A percentile compares a stretch with the other conserved stretches of the same genome.
These are phyloP conservation scores for Acanthopagrus latus DNA, from an alignment of 2,797 vertebrate genomes.

Conservation along the genomic window DNA sequence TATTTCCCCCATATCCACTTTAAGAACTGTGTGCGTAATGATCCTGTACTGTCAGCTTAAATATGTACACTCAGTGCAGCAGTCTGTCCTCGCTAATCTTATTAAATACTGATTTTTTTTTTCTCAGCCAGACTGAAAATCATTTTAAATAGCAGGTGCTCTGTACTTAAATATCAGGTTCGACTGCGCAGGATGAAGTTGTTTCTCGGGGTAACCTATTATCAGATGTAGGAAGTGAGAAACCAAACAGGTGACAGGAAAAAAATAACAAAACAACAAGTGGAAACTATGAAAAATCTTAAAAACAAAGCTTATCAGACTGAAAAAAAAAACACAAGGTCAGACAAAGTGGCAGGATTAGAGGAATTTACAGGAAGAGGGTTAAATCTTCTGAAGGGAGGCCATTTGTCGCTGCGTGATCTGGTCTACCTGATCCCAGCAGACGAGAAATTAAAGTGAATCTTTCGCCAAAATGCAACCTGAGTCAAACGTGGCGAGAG, in stretches of 20 bases:
- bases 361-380: not conserved
- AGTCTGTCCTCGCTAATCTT: no score
- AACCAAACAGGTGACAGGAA: not conserved
- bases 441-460: constrained; percentile 9
- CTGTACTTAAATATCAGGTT: not conserved
- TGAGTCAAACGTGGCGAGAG: no score
- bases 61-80: not conserved
- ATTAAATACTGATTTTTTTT: no score
- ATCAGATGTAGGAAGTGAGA: not conserved
- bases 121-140: not conserved
- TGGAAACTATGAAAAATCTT: no score
- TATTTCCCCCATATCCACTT: not conserved
- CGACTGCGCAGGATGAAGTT: not conserved
- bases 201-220: not conserved
- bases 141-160: not conserved
- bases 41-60: not conserved
- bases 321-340: not conserved
- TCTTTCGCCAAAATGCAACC: no score
- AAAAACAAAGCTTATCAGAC: not conserved
- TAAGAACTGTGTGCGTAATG: not conserved
- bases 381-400: not conserved
- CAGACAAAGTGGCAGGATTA: not conserved
- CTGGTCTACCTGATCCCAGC: constrained; percentile 5
- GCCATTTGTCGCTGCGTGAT: constrained; percentile 18
- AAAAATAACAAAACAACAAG: no score